Evolutionary conservation across 2,113 vertebrate genomes (phyloP).

Genomic region (Cephalopholis sonnerati): DNA sequence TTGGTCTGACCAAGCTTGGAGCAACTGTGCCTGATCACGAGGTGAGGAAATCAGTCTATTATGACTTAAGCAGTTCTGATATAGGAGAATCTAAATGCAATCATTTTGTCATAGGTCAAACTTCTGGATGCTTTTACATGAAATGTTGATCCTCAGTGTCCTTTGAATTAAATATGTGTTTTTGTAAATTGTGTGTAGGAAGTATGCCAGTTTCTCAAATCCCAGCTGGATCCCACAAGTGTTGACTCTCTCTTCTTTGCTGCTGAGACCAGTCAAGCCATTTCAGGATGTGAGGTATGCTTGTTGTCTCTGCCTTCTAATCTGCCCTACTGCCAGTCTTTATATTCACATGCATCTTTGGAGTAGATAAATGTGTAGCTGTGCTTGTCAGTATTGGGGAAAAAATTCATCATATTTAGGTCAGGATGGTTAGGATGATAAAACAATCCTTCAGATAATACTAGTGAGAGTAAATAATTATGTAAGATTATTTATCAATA

Average conservation of each 20-base stretch:
- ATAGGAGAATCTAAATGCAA: not conserved
- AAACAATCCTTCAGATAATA: not conserved
- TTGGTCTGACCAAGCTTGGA: slow-evolving; percentile 90
- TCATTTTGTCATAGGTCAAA: not conserved
- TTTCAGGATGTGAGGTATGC: slow-evolving; percentile 94
- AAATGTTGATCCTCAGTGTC: not conserved
- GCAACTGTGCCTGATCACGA: slow-evolving; percentile 86
- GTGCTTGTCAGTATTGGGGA: not conserved
- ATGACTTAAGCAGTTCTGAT: no score
- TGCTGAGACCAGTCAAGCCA: slow-evolving; percentile 89
- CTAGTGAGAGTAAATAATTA: not conserved
- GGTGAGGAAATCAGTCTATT: slow-evolving; percentile 77
- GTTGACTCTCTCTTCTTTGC: slow-evolving; percentile 96
- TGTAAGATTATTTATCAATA: not conserved
- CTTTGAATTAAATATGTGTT: not conserved
- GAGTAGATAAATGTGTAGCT: not conserved
- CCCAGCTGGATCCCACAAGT: slow-evolving; percentile 89
- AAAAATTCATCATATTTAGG: not conserved
- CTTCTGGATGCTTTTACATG: rapidly evolving
- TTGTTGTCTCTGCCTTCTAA: not conserved
- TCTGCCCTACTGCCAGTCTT: not conserved
- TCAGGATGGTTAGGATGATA: no score
- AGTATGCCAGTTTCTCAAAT: slow-evolving; percentile 91
- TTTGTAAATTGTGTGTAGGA: slow-evolving; percentile 79
- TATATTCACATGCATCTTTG: not conserved